Percentiles rank a stretch among this genome's conserved stretches.
Evolutionary conservation across 2,888 invertebrate species (phyloP).

Genomic region (Xylota sylvarum): DNA sequence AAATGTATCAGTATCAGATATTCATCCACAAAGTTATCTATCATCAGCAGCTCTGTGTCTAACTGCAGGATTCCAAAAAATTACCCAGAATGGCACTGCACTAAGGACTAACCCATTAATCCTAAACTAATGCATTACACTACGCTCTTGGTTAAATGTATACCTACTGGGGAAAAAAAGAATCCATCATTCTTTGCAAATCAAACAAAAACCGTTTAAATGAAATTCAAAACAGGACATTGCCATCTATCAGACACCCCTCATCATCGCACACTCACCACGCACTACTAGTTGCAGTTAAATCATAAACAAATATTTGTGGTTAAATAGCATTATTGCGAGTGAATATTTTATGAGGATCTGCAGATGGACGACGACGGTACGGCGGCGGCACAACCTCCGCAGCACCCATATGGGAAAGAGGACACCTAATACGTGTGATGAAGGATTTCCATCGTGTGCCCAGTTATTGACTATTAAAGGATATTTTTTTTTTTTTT

Average conservation of each 20-base stretch:
- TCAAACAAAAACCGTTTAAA: slow-evolving; percentile 53
- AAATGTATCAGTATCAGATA: no score
- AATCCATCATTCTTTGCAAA: slow-evolving; percentile 17
- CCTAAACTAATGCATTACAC: no score
- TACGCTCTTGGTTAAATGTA: no score
- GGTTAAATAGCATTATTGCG: slow-evolving; percentile 66
- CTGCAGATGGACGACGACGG: slow-evolving; percentile 65
- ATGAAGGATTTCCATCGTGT: slow-evolving; percentile 68
- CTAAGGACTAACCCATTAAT: no score
- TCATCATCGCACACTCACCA: slow-evolving; percentile 1
- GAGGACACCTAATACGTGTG: slow-evolving; percentile 62
- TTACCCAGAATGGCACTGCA: no score
- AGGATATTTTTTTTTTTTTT: slow-evolving; percentile 20
- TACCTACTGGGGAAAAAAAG: background rate
- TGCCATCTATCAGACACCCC: slow-evolving; percentile 27
- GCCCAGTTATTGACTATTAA: slow-evolving; percentile 70
- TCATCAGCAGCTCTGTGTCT: no score
- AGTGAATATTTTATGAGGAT: slow-evolving; percentile 67
- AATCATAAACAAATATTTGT: slow-evolving; percentile 74
- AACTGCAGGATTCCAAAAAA: no score
- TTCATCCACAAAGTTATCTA: no score
- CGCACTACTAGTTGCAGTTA: slow-evolving; percentile 25
- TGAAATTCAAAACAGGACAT: slow-evolving; percentile 34
- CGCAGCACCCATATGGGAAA: background rate
- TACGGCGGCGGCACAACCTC: background rate